A percentile compares a stretch with the other conserved stretches of the same genome.
phyloP scores from a whole-genome alignment of 2,113 vertebrate species.

The Daphoenositta chrysoptera region DNA sequence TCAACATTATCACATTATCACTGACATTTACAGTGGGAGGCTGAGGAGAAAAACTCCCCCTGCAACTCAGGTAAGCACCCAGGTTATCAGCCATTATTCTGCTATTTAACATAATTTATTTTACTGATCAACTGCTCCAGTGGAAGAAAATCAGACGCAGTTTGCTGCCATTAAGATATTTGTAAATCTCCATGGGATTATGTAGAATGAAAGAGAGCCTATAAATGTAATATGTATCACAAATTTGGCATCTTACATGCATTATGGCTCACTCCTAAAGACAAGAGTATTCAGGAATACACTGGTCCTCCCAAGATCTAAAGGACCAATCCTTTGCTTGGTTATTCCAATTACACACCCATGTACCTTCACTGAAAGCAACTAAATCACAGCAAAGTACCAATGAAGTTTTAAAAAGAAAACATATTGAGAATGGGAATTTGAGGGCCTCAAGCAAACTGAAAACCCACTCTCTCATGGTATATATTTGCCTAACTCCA shows the following conservation, averaged over 20 bases:
- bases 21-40: not conserved
- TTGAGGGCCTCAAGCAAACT: not conserved
- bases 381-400: not conserved
- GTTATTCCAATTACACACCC: not conserved
- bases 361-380: not conserved
- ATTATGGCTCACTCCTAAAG: not conserved
- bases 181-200: not conserved
- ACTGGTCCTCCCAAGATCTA: not conserved
- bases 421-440: not conserved
- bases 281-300: not conserved
- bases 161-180: not conserved
- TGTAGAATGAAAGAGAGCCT: not conserved
- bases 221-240: not conserved
- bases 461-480: not conserved
- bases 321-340: not conserved
- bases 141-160: not conserved
- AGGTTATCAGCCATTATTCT: not conserved
- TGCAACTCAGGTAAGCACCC: not conserved
- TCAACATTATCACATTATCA: constrained; percentile 32
- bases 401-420: not conserved
- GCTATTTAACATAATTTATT: not conserved
- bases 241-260: not conserved
- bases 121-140: not conserved
- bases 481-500: not conserved
- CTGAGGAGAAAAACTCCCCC: not conserved